A percentile compares a stretch with the other conserved stretches of the same genome.
phyloP scores from a whole-genome alignment of 2,888 invertebrate species.

The Drosophila longiperda region DNA sequence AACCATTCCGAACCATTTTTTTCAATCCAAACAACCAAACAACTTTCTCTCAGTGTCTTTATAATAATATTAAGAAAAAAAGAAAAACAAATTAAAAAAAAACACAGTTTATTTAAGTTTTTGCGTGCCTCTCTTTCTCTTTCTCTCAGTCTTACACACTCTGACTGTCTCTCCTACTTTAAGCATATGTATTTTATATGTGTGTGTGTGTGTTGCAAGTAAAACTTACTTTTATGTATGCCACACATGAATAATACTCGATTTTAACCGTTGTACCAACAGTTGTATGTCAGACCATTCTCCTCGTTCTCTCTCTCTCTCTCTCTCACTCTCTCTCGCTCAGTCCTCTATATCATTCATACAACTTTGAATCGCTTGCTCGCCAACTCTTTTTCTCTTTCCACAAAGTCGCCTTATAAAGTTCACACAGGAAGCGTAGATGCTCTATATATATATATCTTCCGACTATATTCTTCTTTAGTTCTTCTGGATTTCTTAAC shows the following conservation, averaged over 20 bases:
- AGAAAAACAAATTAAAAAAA: neutral
- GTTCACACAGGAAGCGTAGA: neutral
- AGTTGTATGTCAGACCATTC: constrained; percentile 54
- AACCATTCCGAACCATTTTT: constrained; percentile 6
- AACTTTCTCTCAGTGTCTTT: neutral
- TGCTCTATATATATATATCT: too few relatives aligned
- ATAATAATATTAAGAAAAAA: neutral
- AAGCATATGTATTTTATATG: constrained; percentile 1
- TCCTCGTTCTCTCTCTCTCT: constrained; percentile 26
- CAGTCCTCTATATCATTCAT: constrained; percentile 11
- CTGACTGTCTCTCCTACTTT: constrained; percentile 3
- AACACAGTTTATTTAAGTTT: constrained; percentile 34
- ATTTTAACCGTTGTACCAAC: constrained; percentile 45
- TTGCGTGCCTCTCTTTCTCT: constrained; percentile 23
- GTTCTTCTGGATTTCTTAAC: neutral
- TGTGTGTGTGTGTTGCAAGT: constrained; percentile 32
- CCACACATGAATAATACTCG: constrained; percentile 14
- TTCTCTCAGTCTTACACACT: constrained; percentile 4
- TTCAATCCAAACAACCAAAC: constrained; percentile 16
- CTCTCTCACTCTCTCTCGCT: constrained; percentile 27
- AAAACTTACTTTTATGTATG: constrained; percentile 25
- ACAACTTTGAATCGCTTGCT: constrained; percentile 11
- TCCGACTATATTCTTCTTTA: neutral
- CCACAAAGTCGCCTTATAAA: neutral
- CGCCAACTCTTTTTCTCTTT: constrained; percentile 24